A percentile compares a stretch with the other conserved stretches of the same genome.
phyloP scores from a whole-genome alignment of 2,797 vertebrate genomes.

The Cirrhinus molitorella region DNA sequence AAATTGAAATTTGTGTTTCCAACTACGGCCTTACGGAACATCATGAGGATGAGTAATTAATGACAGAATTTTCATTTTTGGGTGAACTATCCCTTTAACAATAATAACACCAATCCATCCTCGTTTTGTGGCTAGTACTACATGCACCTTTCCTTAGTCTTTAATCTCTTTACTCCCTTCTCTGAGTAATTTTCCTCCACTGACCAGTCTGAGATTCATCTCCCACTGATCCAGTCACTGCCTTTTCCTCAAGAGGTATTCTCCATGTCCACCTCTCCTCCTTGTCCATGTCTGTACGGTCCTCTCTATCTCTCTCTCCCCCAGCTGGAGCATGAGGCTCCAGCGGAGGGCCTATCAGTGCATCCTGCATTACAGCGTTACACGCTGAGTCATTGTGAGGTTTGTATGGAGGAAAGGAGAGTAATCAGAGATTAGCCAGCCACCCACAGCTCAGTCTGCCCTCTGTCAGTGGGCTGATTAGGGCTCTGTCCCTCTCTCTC shows the following conservation, averaged over 20 bases:
- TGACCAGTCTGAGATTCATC: background rate
- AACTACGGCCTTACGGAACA: too few relatives aligned
- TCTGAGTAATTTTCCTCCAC: background rate
- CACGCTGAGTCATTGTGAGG: conserved; percentile 46
- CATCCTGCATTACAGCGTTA: conserved; percentile 37
- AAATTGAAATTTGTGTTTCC: too few relatives aligned
- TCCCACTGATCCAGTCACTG: background rate
- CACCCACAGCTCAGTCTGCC: conserved; percentile 71
- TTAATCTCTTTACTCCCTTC: background rate
- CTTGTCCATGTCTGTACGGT: background rate
- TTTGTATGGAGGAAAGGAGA: conserved; percentile 47
- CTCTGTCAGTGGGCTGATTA: conserved; percentile 77
- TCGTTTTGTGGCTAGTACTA: background rate
- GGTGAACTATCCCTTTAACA: too few relatives aligned
- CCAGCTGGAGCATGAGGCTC: conserved; percentile 19
- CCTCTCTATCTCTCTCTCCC: conserved; percentile 27
- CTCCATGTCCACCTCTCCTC: conserved; percentile 11
- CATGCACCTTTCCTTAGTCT: background rate
- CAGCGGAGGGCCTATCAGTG: conserved; percentile 37
- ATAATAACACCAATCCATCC: too few relatives aligned
- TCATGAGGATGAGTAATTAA: too few relatives aligned
- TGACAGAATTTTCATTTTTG: too few relatives aligned
- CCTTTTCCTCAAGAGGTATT: conserved; percentile 24
- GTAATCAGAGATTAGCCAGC: conserved; percentile 73
- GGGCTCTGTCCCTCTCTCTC: conserved; percentile 68